Evolutionary conservation across 2,888 invertebrate species (phyloP).

Genomic region (Hyalella azteca): DNA sequence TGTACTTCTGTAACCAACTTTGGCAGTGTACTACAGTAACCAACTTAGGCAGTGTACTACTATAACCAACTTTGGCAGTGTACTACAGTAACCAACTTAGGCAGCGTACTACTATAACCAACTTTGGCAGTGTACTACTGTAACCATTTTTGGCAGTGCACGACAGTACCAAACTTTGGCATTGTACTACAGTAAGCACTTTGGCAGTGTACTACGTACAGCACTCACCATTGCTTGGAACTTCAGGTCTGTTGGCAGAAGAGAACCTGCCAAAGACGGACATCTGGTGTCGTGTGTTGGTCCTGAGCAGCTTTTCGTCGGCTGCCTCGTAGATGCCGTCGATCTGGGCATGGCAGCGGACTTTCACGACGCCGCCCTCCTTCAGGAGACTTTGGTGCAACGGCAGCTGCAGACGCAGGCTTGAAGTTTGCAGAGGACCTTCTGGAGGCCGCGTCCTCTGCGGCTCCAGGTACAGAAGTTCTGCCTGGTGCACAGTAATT

Average conservation of each 20-base stretch:
- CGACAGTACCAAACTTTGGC: too few species aligned
- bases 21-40: too few species aligned
- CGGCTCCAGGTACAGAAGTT: slow-evolving; percentile 23
- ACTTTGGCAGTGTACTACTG: too few species aligned
- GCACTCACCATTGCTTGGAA: too few species aligned
- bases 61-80: too few species aligned
- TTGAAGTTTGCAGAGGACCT: background rate
- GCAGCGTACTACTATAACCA: too few species aligned
- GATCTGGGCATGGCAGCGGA: slow-evolving; percentile 30
- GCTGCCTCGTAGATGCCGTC: slow-evolving; percentile 28
- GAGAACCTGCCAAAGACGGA: slow-evolving; percentile 28
- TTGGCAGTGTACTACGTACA: too few species aligned
- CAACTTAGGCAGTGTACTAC: too few species aligned
- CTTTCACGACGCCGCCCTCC: slow-evolving; percentile 3
- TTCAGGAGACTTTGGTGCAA: background rate
- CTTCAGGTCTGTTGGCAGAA: background rate
- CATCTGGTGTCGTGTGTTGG: background rate
- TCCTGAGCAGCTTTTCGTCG: slow-evolving; percentile 23
- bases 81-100: too few species aligned
- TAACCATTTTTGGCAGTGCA: too few species aligned
- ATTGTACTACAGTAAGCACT: too few species aligned
- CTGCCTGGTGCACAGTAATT: background rate
- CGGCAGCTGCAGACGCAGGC: background rate
- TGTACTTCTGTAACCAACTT: too few species aligned
- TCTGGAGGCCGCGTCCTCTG: background rate